Percentiles rank a stretch among this genome's conserved stretches.
These are phyloP conservation scores for Diabrotica undecimpunctata DNA, from an alignment of 1,140 invertebrate genomes.

Conservation along the genomic window DNA sequence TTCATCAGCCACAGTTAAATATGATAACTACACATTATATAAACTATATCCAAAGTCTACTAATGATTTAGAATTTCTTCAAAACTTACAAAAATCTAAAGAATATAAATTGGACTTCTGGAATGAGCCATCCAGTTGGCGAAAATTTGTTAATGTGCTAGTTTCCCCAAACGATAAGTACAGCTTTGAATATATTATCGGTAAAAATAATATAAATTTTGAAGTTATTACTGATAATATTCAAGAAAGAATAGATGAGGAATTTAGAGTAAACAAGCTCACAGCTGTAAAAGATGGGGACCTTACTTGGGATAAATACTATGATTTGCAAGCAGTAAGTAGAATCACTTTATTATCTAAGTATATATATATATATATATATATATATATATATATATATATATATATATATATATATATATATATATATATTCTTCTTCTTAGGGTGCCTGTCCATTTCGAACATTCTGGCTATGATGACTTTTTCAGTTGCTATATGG, in stretches of 20 bases:
- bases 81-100: slow-evolving; percentile 27
- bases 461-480: no score
- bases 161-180: slow-evolving; percentile 39
- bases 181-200: slow-evolving; percentile 27
- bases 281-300: slow-evolving; percentile 2
- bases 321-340: slow-evolving; percentile 29
- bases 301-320: slow-evolving; percentile 27
- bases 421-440: no score
- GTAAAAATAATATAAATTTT: slow-evolving; percentile 28
- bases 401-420: no score
- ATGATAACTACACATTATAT: slow-evolving; percentile 36
- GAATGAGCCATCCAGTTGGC: slow-evolving; percentile 16
- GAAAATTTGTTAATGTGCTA: slow-evolving; percentile 42
- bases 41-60: slow-evolving; percentile 28
- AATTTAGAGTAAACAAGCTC: slow-evolving; percentile 18
- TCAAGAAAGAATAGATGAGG: slow-evolving; percentile 41
- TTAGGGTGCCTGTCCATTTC: no score
- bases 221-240: slow-evolving; percentile 44
- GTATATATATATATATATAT: no score
- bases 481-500: no score
- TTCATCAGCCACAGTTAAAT: slow-evolving; percentile 27
- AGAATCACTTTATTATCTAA: no score
- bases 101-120: slow-evolving; percentile 35
- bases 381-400: no score
- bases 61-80: slow-evolving; percentile 29